Evolutionary conservation across 2,888 invertebrate genomes (phyloP).

Genomic region (Tortrix viridana): DNA sequence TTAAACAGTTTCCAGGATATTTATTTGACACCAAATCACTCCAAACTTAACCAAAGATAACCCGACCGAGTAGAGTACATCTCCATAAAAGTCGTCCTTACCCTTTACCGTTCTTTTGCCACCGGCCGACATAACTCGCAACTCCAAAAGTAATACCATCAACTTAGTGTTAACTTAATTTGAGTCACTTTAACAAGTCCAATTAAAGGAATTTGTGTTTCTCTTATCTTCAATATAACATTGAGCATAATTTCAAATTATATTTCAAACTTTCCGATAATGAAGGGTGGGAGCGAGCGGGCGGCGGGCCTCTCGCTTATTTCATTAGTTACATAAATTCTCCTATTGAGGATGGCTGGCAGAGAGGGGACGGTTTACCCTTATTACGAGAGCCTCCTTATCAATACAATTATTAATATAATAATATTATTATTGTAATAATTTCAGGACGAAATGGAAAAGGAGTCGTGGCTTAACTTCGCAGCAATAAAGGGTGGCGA

Average conservation of each 20-base stretch:
- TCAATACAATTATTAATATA: slow-evolving; percentile 85
- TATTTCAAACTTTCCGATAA: slow-evolving; percentile 85
- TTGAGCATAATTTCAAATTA: slow-evolving; percentile 85
- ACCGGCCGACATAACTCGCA: slow-evolving; percentile 78
- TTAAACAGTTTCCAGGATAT: too few relatives aligned
- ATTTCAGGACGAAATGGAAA: slow-evolving; percentile 76
- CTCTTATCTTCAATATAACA: slow-evolving; percentile 85
- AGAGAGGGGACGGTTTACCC: slow-evolving; percentile 84
- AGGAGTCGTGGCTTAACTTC: slow-evolving; percentile 81
- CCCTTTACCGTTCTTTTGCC: slow-evolving; percentile 71
- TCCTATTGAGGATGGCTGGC: slow-evolving; percentile 84
- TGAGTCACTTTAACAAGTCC: slow-evolving; percentile 85
- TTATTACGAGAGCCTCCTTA: slow-evolving; percentile 85
- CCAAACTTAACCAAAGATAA: slow-evolving; percentile 23
- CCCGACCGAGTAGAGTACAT: slow-evolving; percentile 39
- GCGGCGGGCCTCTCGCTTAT: slow-evolving; percentile 80
- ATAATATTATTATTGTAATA: slow-evolving; percentile 85
- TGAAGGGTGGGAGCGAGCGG: slow-evolving; percentile 77
- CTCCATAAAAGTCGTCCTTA: slow-evolving; percentile 66
- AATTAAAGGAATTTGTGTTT: slow-evolving; percentile 85
- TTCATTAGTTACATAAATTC: slow-evolving; percentile 85
- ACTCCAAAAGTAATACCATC: slow-evolving; percentile 84
- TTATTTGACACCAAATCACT: not conserved
- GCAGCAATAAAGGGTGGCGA: slow-evolving; percentile 82
- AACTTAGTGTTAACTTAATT: slow-evolving; percentile 84